A percentile compares a stretch with the other conserved stretches of the same genome.
Conservation (phyloP, 2,888 invertebrate genomes). For the Brenthis daphne region DNA sequence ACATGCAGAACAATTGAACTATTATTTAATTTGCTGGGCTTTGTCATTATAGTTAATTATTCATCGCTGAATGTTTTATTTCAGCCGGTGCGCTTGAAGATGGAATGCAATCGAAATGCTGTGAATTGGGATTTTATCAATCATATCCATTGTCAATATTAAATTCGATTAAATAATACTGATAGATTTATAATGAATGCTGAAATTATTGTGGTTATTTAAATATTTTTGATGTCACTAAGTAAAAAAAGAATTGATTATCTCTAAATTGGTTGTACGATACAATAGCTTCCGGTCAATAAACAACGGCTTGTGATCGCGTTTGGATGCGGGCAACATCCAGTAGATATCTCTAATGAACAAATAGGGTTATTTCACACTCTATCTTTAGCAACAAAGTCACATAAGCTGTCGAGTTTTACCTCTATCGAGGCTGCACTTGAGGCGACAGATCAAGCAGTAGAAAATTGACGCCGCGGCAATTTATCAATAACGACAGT, state of each 20-base stretch:
- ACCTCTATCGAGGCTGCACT: conserved; percentile 47
- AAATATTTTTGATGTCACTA: background rate
- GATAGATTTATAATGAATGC: too few relatives aligned
- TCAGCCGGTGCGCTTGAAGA: background rate
- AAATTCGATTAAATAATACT: too few relatives aligned
- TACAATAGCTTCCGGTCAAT: conserved; percentile 8
- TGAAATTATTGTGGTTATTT: background rate
- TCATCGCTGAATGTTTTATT: conserved; percentile 1
- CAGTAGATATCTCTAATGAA: conserved; percentile 2
- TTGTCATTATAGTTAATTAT: conserved; percentile 16
- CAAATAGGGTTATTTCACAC: conserved; percentile 25
- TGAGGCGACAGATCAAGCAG: conserved; percentile 53
- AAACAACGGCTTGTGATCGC: background rate
- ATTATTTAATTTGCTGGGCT: conserved; percentile 26
- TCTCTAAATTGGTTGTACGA: background rate
- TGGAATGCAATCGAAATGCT: too few relatives aligned
- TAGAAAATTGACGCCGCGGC: conserved; percentile 64
- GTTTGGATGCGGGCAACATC: conserved; percentile 12
- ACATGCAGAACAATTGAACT: conserved; percentile 29
- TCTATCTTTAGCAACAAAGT: conserved; percentile 48
- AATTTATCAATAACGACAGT: conserved; percentile 81
- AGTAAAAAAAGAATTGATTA: background rate
- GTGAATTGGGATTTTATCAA: too few relatives aligned
- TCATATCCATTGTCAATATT: too few relatives aligned
- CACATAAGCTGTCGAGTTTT: conserved; percentile 47